Evolutionary conservation across 2,113 vertebrate genomes (phyloP).

Genomic region (Galbula dea): DNA sequence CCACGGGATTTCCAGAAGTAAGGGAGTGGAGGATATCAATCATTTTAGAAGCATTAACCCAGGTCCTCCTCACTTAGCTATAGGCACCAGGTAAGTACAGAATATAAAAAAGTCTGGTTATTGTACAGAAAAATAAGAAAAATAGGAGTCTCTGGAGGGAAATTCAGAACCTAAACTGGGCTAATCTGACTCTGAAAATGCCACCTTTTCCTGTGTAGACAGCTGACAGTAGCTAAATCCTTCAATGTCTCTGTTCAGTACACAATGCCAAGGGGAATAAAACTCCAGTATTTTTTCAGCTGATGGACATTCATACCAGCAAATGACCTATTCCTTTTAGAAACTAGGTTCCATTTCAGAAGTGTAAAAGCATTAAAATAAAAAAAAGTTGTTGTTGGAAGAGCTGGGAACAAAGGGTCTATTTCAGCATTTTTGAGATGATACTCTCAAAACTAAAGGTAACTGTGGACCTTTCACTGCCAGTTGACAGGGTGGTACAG

Average conservation of each 20-base stretch:
- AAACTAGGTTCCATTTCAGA: neutral
- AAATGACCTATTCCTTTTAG: neutral
- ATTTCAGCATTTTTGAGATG: neutral
- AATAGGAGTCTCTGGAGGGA: neutral
- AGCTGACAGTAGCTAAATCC: neutral
- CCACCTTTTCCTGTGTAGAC: neutral
- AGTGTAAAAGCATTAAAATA: neutral
- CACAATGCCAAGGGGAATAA: neutral
- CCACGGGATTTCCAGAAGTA: neutral
- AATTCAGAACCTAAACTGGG: neutral
- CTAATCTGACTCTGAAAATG: neutral
- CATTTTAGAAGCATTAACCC: neutral
- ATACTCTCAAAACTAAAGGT: neutral
- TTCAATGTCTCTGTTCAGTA: neutral
- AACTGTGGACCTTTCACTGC: neutral
- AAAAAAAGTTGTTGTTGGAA: neutral
- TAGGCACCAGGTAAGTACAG: neutral
- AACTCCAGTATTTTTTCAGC: neutral
- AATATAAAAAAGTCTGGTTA: neutral
- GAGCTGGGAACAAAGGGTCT: neutral
- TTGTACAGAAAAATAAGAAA: neutral
- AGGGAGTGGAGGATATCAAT: neutral
- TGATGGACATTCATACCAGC: neutral
- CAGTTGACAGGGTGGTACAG: neutral
- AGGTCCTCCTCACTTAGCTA: neutral